Conservation (phyloP, 2,888 invertebrate genomes). For the Sthenelais limicola region DNA sequence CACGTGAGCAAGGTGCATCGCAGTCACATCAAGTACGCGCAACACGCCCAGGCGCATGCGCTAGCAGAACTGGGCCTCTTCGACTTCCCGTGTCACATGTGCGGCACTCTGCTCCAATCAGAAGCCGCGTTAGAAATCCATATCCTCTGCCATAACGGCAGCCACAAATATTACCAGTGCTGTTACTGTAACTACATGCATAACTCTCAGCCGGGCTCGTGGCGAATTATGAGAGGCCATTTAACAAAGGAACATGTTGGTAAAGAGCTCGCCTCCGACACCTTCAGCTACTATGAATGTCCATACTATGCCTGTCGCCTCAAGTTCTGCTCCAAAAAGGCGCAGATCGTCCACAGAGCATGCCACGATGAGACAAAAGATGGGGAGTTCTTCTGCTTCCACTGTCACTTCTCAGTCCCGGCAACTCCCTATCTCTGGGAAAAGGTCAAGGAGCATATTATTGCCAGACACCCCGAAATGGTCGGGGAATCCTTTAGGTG, state of each 20-base stretch:
- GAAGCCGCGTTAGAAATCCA: conserved; percentile 34
- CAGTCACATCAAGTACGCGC: neutral
- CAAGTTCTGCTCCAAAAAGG: conserved; percentile 37
- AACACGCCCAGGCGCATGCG: conserved; percentile 10
- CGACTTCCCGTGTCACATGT: conserved; percentile 35
- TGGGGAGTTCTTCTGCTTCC: conserved; percentile 32
- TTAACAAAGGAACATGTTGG: conserved; percentile 25
- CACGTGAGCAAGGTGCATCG: conserved; percentile 25
- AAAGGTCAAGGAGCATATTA: conserved; percentile 28
- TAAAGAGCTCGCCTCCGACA: conserved; percentile 13
- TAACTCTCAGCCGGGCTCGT: conserved; percentile 41
- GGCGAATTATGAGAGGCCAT: conserved; percentile 43
- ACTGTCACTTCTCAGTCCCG: conserved; percentile 12
- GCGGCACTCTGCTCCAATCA: conserved; percentile 17
- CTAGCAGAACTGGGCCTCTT: conserved; percentile 19
- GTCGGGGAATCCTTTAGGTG: conserved; percentile 7
- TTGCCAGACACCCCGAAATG: conserved; percentile 27
- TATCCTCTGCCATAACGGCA: conserved; percentile 33
- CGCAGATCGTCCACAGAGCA: conserved; percentile 28
- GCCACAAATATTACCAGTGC: conserved; percentile 39
- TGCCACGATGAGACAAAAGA: conserved; percentile 37
- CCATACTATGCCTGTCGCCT: conserved; percentile 34
- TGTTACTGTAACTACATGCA: conserved; percentile 35
- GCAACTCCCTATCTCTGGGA: conserved; percentile 39
- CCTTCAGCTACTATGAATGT: conserved; percentile 33